Conservation (phyloP, 2,888 invertebrate species). For the Macaria liturata region DNA sequence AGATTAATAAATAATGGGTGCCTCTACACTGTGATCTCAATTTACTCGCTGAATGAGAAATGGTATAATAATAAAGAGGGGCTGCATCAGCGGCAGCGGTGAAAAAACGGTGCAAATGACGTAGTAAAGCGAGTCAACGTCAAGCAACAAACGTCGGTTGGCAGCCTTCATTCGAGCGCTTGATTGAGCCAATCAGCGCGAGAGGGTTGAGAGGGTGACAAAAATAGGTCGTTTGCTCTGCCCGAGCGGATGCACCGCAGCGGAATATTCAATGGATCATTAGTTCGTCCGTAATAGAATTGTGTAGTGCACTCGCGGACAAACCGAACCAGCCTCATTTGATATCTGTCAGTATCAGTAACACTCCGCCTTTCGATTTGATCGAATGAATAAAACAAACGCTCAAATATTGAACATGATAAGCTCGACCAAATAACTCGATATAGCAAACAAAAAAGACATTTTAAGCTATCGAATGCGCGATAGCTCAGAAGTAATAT, state of each 20-base stretch:
- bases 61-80: constrained; percentile 14
- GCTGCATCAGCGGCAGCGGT: constrained; percentile 15
- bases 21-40: constrained; percentile 14
- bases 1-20: constrained; percentile 10
- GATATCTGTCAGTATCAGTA: constrained; percentile 5
- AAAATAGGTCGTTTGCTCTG: constrained; percentile 47
- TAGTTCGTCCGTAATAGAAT: not conserved
- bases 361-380: no score
- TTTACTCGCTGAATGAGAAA: constrained; percentile 13
- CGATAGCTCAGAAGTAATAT: constrained; percentile 4
- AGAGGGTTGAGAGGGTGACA: constrained; percentile 37
- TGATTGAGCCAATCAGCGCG: constrained; percentile 48
- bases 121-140: constrained; percentile 14
- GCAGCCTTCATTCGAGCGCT: constrained; percentile 41
- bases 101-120: constrained; percentile 25
- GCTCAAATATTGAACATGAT: no score
- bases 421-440: not conserved
- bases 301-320: no score
- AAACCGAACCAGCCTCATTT: not conserved
- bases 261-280: constrained; percentile 2
- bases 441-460: not conserved
- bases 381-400: no score
- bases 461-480: not conserved
- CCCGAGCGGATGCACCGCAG: constrained; percentile 40
- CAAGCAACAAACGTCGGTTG: constrained; percentile 32